phyloP scores from a whole-genome alignment of 2,113 vertebrate genomes.

The Polypterus senegalus region DNA sequence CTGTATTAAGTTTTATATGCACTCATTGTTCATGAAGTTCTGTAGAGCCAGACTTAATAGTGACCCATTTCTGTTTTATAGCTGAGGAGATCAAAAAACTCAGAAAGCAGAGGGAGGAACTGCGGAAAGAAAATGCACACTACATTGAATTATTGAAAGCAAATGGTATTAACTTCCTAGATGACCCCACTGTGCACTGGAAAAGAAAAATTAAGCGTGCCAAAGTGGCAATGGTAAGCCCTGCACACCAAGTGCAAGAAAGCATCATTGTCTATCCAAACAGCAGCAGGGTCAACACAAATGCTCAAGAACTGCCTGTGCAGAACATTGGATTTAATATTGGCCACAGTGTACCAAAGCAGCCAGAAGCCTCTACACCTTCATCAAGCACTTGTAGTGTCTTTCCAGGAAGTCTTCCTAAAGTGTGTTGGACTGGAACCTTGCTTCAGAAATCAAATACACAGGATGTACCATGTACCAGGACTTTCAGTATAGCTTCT shows the following conservation, averaged over 20 bases:
- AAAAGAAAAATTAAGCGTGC: slow-evolving; percentile 77
- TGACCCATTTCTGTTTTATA: slow-evolving; percentile 36
- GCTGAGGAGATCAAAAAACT: slow-evolving; percentile 89
- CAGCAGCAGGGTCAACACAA: slow-evolving; percentile 59
- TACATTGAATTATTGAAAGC: slow-evolving; percentile 91
- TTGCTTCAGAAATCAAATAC: slow-evolving; percentile 44
- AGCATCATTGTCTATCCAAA: slow-evolving; percentile 86
- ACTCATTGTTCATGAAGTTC: too few species aligned
- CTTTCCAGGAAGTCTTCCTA: slow-evolving; percentile 51
- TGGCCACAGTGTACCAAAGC: slow-evolving; percentile 61
- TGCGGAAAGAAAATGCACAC: slow-evolving; percentile 80
- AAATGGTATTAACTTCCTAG: slow-evolving; percentile 84
- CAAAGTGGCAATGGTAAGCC: slow-evolving; percentile 78
- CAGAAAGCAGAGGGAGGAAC: slow-evolving; percentile 75
- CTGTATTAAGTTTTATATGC: too few species aligned
- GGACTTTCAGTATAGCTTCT: slow-evolving; percentile 28
- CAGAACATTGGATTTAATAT: slow-evolving; percentile 57
- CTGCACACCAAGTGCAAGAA: slow-evolving; percentile 73
- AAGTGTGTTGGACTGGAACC: slow-evolving; percentile 59
- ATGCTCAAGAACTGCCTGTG: slow-evolving; percentile 54
- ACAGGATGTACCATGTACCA: slow-evolving; percentile 39
- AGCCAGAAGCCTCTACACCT: slow-evolving; percentile 65
- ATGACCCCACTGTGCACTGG: slow-evolving; percentile 93
- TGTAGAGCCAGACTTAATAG: too few species aligned
- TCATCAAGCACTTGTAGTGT: slow-evolving; percentile 68